Evolutionary conservation across 2,113 vertebrate genomes (phyloP), one percentile per base, ranked within the genome.

Genomic region (Tenebrosternarchus preto): DNA sequence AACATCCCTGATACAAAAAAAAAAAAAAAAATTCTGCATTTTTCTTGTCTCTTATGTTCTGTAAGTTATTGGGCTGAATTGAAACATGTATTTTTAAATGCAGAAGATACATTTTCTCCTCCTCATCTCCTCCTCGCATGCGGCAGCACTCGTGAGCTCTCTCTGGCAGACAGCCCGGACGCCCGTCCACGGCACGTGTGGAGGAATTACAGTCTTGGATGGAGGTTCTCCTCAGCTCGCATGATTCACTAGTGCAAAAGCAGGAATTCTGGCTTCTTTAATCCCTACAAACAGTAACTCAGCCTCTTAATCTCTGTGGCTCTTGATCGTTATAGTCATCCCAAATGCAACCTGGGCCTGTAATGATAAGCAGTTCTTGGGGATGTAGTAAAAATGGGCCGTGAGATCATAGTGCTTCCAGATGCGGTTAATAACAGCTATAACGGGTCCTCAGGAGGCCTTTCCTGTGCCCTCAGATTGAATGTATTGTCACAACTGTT

Each of bases 401-500:
- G 31, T 53, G 20, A 59, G 70, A 60, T 20, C 33, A 56, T 4
- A 36, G 57, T 11, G 43, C 43, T 43, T 9, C 43, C 43, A 50
- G 8, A 50, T 50, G 12, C 43, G 12, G 43, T 50, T 50, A 50
- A 50, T 50, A 50, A 50, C 43, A 50, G 43, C 12, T 50, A 50
- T 50, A 50, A 50, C 43, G 50, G 53, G 70, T 50, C 46, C 20
- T 36, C 31, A 3, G 27, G 64, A 36, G 63, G 33, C 27, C 17
- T 68, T 43, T 53, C n/a, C 27, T 19, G 57, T 64, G 50, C 75
- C 33, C 43, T 73, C 33, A 24, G 39, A 33, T 36, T 6, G 27
- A 72, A 55, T 56, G 36, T 63, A 33, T 16, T 31, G 31, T 75
- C 67, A 56, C 66, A 61, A 79, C 17, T 61, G 46, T 70, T 79